Conservation (phyloP, 2,113 vertebrate species). For the Guaruba guarouba region DNA sequence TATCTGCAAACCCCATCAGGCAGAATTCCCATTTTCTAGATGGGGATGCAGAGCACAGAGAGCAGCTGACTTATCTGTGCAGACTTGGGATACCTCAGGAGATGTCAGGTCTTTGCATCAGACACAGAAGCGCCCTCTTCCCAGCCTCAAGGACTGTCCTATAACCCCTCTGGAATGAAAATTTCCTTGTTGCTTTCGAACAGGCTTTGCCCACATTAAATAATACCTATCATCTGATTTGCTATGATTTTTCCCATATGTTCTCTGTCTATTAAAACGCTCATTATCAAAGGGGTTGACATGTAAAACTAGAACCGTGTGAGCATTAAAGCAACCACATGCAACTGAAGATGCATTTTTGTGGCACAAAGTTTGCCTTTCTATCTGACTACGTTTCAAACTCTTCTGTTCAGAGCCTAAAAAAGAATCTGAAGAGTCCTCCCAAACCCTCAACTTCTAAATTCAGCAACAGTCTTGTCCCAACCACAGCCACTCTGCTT, state of each 20-base stretch:
- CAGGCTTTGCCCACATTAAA: neutral
- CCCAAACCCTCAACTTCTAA: neutral
- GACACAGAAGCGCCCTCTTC: neutral
- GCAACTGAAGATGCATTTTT: constrained; percentile 5
- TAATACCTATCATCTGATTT: neutral
- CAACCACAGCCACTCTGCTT: neutral
- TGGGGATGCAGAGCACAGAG: neutral
- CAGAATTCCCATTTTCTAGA: neutral
- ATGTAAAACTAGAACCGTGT: constrained; percentile 42
- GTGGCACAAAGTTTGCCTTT: neutral
- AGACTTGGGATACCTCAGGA: neutral
- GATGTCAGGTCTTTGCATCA: neutral
- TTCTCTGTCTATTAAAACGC: neutral
- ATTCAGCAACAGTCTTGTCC: neutral
- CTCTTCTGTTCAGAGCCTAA: neutral
- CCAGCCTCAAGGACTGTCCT: neutral
- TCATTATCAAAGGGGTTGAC: constrained; percentile 7
- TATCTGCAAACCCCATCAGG: neutral
- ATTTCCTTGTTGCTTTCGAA: neutral
- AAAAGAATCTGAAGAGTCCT: neutral
- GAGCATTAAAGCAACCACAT: constrained; percentile 6
- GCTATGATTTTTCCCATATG: constrained; percentile 24
- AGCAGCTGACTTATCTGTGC: neutral
- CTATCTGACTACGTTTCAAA: neutral
- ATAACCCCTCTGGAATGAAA: neutral